Evolutionary conservation across 1,140 invertebrate genomes (phyloP).

Genomic region (Diploscapter pachys): DNA sequence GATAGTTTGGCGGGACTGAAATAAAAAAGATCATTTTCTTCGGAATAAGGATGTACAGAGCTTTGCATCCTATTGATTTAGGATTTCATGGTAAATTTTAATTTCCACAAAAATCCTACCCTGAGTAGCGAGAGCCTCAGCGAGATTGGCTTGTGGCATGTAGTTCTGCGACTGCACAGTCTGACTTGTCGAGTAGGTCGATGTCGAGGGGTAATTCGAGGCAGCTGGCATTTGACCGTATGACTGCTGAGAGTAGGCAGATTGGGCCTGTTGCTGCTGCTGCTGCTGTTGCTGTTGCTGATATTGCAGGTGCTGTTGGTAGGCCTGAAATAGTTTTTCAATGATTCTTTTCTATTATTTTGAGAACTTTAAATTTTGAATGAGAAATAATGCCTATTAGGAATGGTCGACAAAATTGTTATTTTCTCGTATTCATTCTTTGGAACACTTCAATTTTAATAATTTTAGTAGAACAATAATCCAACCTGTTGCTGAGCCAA

Average conservation of each 20-base stretch:
- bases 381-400: constrained; percentile 8
- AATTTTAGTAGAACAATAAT: too few species aligned
- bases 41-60: background rate
- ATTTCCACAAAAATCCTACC: background rate
- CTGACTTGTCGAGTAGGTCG: too few species aligned
- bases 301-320: constrained; percentile 14
- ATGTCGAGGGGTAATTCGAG: too few species aligned
- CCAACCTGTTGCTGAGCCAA: constrained; percentile 15
- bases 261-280: constrained; percentile 8
- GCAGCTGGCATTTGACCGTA: background rate
- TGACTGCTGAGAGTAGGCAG: constrained; percentile 17
- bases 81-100: background rate
- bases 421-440: too few species aligned
- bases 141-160: constrained; percentile 16
- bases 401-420: constrained; percentile 12
- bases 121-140: constrained; percentile 6
- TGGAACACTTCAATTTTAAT: too few species aligned
- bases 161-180: background rate
- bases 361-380: too few species aligned
- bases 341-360: background rate
- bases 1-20: background rate
- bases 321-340: constrained; percentile 3
- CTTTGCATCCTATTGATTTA: background rate
- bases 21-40: constrained; percentile 3
- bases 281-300: constrained; percentile 29